Base-by-base conservation (phyloP, 2,113 vertebrate species). In the Percina caprodes region DNA sequence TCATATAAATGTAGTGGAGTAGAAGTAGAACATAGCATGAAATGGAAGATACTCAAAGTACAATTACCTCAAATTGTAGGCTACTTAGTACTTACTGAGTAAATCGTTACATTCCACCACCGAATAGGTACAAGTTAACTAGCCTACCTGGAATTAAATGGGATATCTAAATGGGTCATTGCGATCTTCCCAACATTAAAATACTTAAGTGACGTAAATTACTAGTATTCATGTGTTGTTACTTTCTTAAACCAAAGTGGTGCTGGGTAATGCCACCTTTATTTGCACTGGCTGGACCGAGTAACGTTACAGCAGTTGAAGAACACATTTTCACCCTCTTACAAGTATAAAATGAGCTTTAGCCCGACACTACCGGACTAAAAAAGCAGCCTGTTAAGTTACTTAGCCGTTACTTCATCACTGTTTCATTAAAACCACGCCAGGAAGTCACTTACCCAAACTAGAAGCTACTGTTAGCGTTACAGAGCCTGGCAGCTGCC, bases 381-480 rank as follows among this genome's bases (percentile, higher is more conserved):
- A 30, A 62, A 26, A 39, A 5, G 2, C 8, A 8, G 46, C 7
- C 21, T 1, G 23, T 2, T 2, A 42, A 42, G 10, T 42, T 42
- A 67, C 11, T 15, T 5, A 42, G 12, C 2, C 13, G 59, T 66
- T 21, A 77, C 49, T 61, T 48, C 1, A 60, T 45, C 1, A 4
- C 7, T n/a, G 70, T 60, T 46, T 71, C 2, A 68, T 68, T 49
- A 9, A 56, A 39, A 21, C 60, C 11, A 39, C 4, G 2, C 2
- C 18, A 58, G 14, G 46, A 48, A 81, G 33, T 19, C 4, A 78
- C 69, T 86, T 83, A 91, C 91, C 83, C 21, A 51, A 21, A 39
- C 75, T 16, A 65, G 35, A 13, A 67, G 75, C 46, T 76, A 33
- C 26, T 56, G 71, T 68, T n/a, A n/a, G n/a, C n/a, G n/a, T n/a